Percentiles rank a stretch among this genome's conserved stretches.
Conservation (phyloP, 1,140 invertebrate genomes). For the Formica exsecta region DNA sequence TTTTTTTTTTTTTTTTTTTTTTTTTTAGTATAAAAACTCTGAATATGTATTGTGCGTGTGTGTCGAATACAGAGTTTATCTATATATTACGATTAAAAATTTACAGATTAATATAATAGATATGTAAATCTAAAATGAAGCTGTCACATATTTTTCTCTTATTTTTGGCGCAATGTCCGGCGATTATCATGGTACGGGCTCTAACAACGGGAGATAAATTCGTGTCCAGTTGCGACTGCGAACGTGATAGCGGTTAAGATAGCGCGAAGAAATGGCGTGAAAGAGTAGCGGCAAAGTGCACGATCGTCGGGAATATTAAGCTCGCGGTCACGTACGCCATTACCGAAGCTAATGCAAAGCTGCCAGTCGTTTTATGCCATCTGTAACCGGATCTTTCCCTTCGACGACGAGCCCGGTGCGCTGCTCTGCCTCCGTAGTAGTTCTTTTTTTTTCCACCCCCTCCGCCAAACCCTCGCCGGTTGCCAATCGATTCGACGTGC, state of each 20-base stretch:
- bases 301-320: constrained; percentile 77
- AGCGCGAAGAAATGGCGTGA: constrained; percentile 4
- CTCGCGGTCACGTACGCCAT: constrained; percentile 83
- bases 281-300: constrained; percentile 58
- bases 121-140: not conserved
- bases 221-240: not conserved
- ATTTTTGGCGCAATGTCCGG: not conserved
- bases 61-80: no score
- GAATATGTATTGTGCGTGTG: no score
- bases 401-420: constrained; percentile 71
- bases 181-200: not conserved
- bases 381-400: constrained; percentile 80
- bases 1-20: no score
- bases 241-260: constrained; percentile 44
- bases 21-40: no score
- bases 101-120: not conserved
- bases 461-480: constrained; percentile 50
- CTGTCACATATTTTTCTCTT: not conserved
- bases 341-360: constrained; percentile 83
- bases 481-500: constrained; percentile 77
- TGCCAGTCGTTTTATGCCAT: constrained; percentile 82
- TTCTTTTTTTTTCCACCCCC: constrained; percentile 9
- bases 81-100: not conserved
- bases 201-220: constrained; percentile 16
- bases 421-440: constrained; percentile 38